Conservation (phyloP, 2,888 invertebrate genomes). For the Sinhomidia bicolor region DNA sequence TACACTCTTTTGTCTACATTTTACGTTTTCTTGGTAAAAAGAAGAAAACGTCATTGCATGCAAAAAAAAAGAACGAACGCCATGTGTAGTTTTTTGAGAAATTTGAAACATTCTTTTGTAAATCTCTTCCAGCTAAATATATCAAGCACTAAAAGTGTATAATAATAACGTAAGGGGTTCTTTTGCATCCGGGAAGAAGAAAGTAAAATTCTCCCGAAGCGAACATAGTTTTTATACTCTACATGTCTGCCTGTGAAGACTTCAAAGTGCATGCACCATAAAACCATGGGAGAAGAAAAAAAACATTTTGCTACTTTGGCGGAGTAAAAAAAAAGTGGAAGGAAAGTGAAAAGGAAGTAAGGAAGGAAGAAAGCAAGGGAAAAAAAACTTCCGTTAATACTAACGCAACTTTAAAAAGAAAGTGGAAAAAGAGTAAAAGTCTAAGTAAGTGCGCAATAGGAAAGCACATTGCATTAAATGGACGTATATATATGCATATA, state of each 20-base stretch:
- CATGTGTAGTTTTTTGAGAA: conserved; percentile 7
- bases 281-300: not conserved
- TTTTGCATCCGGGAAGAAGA: not conserved
- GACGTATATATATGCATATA: not conserved
- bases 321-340: not conserved
- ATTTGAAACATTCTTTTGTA: conserved; percentile 48
- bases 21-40: not conserved
- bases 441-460: conserved; percentile 25
- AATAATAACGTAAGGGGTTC: not conserved
- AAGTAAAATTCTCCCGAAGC: conserved; percentile 7
- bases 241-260: not conserved
- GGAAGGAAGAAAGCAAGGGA: not conserved
- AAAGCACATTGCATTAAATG: conserved; percentile 37
- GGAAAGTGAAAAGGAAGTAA: conserved; percentile 1
- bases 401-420: conserved; percentile 26
- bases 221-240: not conserved
- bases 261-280: not conserved
- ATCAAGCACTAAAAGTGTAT: conserved; percentile 5
- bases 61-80: not conserved
- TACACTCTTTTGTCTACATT: not conserved
- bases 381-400: conserved; percentile 2
- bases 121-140: conserved; percentile 33
- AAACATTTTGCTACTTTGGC: not conserved
- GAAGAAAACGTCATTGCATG: no score
- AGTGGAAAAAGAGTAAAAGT: conserved; percentile 10